These are phyloP conservation scores for Zootermopsis nevadensis DNA, from an alignment of 2,888 invertebrate species.

Conservation along the genomic window DNA sequence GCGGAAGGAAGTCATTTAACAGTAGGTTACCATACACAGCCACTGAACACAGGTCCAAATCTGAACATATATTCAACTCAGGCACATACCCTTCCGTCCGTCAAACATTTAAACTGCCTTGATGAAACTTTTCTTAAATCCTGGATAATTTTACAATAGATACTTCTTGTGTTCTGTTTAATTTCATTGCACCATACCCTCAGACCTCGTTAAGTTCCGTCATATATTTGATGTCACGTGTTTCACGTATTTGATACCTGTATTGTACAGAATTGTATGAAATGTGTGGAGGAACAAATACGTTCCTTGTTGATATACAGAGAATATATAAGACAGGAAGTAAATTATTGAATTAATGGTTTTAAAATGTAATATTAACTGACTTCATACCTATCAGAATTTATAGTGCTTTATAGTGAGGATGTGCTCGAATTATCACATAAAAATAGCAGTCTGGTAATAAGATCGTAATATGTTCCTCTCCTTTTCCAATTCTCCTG, in stretches of 20 bases:
- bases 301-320: background rate
- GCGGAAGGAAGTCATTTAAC: background rate
- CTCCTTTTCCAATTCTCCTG: background rate
- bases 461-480: background rate
- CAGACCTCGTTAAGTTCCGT: background rate
- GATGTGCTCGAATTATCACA: too few relatives aligned
- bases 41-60: background rate
- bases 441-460: background rate
- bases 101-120: background rate
- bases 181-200: background rate
- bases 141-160: background rate
- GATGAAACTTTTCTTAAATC: background rate
- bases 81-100: background rate
- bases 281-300: background rate
- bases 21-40: background rate
- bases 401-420: background rate
- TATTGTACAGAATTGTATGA: background rate
- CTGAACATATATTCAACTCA: background rate
- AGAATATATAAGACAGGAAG: background rate
- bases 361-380: background rate
- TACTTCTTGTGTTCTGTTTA: background rate
- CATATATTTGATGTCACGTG: background rate
- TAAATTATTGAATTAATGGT: background rate
- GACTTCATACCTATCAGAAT: background rate
- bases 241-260: background rate